Evolutionary conservation across 2,797 vertebrate genomes (phyloP), one percentile per base, ranked within the genome.

Genomic region (Lophotriccus pileatus): DNA sequence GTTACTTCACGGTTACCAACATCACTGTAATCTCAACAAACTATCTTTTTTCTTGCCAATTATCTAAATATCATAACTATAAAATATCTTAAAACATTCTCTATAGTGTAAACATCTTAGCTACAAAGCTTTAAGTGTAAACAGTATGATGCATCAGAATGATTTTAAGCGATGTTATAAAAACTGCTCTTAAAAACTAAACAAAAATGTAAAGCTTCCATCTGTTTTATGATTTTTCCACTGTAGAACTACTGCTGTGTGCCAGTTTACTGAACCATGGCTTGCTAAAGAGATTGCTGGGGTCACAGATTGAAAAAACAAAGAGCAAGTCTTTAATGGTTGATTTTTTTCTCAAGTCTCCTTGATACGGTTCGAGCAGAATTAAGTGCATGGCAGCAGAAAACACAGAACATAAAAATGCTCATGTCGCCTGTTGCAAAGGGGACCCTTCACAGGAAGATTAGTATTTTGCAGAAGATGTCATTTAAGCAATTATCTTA

Each of bases 41-140:
- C 98, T 97, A 97, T 98, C 97, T 98, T 98, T 98, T 98, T 97
- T 95, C 97, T 97, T 98, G 98, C 98, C 98, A 98, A 98, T 98
- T 98, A 98, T 98, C 98, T 97, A 98, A 98, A 98, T 98, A 98
- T 98, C 98, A 98, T 98, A 98, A 98, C 97, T 98, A 98, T 98
- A 98, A 98, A 98, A 98, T 98, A 98, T 98, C 98, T 98, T 98
- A 98, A 98, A 98, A 98, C 98, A 98, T 98, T 97, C 97, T 97
- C 97, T 85, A 67, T 95, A 97, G 97, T 97, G 97, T 98, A 98
- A 98, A 98, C 98, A 98, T 98, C 98, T 97, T 97, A 97, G 97
- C 97, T 98, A 98, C 98, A 98, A 98, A 98, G 97, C 97, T 98
- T 97, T 87, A 97, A 98, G 97, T 98, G 98, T 98, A 98, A 98